Evolutionary conservation across 2,797 vertebrate species (phyloP).

Genomic region (Lateolabrax maculatus): DNA sequence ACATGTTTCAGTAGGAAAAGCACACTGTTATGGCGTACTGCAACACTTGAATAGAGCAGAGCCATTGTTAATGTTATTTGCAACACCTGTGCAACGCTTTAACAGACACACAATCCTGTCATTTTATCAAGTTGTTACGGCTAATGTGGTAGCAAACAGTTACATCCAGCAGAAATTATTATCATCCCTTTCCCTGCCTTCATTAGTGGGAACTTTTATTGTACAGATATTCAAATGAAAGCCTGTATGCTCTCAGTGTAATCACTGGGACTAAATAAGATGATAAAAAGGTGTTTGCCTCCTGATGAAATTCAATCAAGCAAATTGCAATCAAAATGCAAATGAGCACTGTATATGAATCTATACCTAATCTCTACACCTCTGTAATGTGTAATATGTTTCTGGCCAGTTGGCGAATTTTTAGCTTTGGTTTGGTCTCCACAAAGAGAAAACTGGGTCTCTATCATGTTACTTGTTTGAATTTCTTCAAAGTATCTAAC

Average conservation of each 20-base stretch:
- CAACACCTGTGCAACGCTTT: neutral
- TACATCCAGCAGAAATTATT: neutral
- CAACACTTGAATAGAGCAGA: neutral
- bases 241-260: neutral
- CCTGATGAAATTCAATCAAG: constrained; percentile 30
- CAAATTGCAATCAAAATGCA: constrained; percentile 56
- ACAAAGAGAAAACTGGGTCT: neutral
- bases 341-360: constrained; percentile 40
- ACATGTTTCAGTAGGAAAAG: neutral
- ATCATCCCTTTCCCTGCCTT: neutral
- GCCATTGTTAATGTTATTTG: neutral
- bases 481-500: neutral
- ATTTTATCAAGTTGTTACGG: neutral
- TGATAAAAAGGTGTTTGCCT: constrained; percentile 15
- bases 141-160: neutral
- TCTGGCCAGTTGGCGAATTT: neutral
- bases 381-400: constrained; percentile 13
- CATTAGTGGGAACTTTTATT: neutral
- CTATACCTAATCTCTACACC: neutral
- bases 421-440: constrained; percentile 13
- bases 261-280: constrained; percentile 28
- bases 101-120: neutral
- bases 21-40: neutral
- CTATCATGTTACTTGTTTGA: neutral
- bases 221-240: constrained; percentile 27